Base-by-base conservation (phyloP, 2,113 vertebrate species). In the Taurulus bubalis region DNA sequence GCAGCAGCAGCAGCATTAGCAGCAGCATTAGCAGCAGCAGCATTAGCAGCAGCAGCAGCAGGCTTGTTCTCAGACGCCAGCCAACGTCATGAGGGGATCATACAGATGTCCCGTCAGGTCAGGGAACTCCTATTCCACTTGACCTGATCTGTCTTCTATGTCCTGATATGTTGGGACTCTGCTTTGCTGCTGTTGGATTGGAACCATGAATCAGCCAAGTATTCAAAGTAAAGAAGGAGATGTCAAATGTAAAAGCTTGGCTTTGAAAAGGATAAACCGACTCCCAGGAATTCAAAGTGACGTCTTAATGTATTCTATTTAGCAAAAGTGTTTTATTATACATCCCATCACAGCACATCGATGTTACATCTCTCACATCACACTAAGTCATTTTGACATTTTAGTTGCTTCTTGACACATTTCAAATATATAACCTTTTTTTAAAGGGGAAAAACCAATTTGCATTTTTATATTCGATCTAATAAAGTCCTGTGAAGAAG, bases 61-160 rank as follows among this genome's bases (percentile, higher is more conserved):
- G 59, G 76, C 32, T 60, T 32, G 53, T 67, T 51, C 89, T 87
- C 79, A 59, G 79, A 77, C 83, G 83, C 77, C 89, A 86, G 83
- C 87, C 85, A 90, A 87, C 87, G 79, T 87, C 56, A 6, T 82
- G 84, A 82, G 78, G 69, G 14, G 34, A 26, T 18, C 76, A 0
- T 65, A 63, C 22, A 45, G 42, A 72, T 14, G 38, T 26, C 20
- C 30, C 28, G 2, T 14, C 58, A 49, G 28, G 18, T 56, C 47
- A 30, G 4, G 30, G 26, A 42, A n/a, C 34, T 7, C 22, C n/a
- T 42, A 3, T 30, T 24, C 26, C 9, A 34, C 5, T 51, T 20
- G 5, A 18, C 28, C 3, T 62, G 5, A 26, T 12, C 71, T 16
- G 30, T 22, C 51, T 49, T 30, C 16, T 18, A 30, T n/a, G 12